phyloP scores from a whole-genome alignment of 2,888 invertebrate species.

The Meganola albula region DNA sequence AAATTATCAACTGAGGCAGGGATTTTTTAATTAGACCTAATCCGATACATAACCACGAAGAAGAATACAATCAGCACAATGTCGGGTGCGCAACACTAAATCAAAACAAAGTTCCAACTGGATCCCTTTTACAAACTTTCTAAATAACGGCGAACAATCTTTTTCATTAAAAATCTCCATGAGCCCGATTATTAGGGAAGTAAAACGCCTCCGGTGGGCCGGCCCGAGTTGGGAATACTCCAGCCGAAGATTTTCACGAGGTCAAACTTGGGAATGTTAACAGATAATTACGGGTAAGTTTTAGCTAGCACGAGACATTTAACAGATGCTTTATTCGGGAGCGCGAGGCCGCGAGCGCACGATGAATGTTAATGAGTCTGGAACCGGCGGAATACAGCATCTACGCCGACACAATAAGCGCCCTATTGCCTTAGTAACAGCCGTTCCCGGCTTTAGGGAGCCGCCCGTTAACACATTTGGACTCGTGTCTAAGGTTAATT shows the following conservation, averaged over 20 bases:
- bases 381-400: constrained; percentile 43
- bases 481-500: constrained; percentile 75
- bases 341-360: constrained; percentile 70
- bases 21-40: constrained; percentile 58
- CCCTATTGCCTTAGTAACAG: constrained; percentile 35
- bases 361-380: constrained; percentile 73
- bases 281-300: constrained; percentile 77
- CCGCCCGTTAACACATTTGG: constrained; percentile 73
- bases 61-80: constrained; percentile 67
- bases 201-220: constrained; percentile 69
- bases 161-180: constrained; percentile 77
- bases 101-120: constrained; percentile 70
- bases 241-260: constrained; percentile 67
- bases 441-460: constrained; percentile 48
- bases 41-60: constrained; percentile 62
- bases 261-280: constrained; percentile 77
- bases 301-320: constrained; percentile 76
- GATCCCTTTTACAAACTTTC: constrained; percentile 74
- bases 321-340: constrained; percentile 76
- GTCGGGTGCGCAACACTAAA: constrained; percentile 62
- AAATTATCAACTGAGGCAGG: constrained; percentile 29
- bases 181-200: constrained; percentile 72
- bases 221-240: constrained; percentile 51
- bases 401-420: constrained; percentile 42
- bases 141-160: constrained; percentile 74